A percentile compares a stretch with the other conserved stretches of the same genome.
Evolutionary conservation across 2,888 invertebrate species (phyloP).

Genomic region (Patella depressa): DNA sequence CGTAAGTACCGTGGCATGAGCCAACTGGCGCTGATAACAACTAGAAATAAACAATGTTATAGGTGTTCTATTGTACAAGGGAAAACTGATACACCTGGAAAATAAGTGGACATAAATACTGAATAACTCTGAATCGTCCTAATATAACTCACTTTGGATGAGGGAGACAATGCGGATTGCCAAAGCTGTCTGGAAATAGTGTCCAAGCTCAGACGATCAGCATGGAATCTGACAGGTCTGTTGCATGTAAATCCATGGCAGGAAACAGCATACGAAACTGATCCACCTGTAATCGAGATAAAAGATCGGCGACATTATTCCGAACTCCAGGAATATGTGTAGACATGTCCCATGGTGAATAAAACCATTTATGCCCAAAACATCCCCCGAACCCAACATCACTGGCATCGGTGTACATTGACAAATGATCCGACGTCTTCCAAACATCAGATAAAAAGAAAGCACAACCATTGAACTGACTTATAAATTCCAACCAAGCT

Average conservation of each 20-base stretch:
- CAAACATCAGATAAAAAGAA: conserved; percentile 13
- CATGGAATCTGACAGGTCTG: neutral
- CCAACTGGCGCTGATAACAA: neutral
- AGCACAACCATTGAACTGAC: neutral
- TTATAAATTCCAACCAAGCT: conserved; percentile 15
- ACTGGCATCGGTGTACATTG: conserved; percentile 20
- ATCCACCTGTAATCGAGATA: conserved; percentile 1
- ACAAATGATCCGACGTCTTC: conserved; percentile 3
- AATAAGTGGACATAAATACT: neutral
- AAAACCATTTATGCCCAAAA: conserved; percentile 17
- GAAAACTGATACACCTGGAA: neutral
- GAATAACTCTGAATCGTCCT: neutral
- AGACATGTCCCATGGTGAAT: neutral
- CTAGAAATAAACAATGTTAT: neutral
- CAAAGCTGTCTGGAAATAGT: neutral
- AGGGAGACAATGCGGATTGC: neutral
- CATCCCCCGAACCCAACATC: conserved; percentile 17
- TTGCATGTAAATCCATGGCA: neutral
- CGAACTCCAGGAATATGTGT: neutral
- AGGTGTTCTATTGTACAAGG: neutral
- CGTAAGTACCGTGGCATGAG: neutral
- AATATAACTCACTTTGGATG: neutral
- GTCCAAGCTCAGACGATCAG: neutral
- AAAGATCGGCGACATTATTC: neutral
- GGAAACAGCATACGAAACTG: neutral